A percentile compares a stretch with the other conserved stretches of the same genome.
phyloP scores from a whole-genome alignment of 2,113 vertebrate genomes.

The Marmota monax region DNA sequence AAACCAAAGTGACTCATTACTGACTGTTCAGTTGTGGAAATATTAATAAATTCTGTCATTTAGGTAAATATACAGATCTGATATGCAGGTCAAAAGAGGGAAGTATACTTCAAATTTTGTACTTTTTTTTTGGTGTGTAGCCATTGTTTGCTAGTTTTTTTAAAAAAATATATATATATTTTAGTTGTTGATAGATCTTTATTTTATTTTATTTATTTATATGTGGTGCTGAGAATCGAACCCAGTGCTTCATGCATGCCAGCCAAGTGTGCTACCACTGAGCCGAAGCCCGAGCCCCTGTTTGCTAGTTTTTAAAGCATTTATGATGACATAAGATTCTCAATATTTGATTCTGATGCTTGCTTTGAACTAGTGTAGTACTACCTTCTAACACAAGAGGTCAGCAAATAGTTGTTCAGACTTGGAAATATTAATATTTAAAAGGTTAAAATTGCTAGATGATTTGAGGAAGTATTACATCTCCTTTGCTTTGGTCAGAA shows the following conservation, averaged over 20 bases:
- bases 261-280: no score
- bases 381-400: slow-evolving; percentile 82
- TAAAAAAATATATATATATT: no score
- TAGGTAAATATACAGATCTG: not conserved
- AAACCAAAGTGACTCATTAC: not conserved
- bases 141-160: slow-evolving; percentile 2
- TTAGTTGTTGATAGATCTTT: no score
- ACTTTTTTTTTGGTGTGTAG: not conserved
- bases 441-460: not conserved
- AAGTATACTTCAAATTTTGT: not conserved
- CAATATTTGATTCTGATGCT: slow-evolving; percentile 4
- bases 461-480: not conserved
- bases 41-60: not conserved
- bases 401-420: slow-evolving; percentile 75
- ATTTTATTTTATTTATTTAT: no score
- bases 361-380: slow-evolving; percentile 67
- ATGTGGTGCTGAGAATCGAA: no score
- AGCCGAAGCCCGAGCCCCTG: no score
- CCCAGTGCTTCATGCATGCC: no score
- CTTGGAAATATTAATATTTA: not conserved
- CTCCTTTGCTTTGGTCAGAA: not conserved
- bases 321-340: not conserved
- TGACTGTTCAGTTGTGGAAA: not conserved
- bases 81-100: not conserved
- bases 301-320: not conserved